Base-by-base conservation (phyloP, 2,888 invertebrate species). In the Copidosoma aretas region DNA sequence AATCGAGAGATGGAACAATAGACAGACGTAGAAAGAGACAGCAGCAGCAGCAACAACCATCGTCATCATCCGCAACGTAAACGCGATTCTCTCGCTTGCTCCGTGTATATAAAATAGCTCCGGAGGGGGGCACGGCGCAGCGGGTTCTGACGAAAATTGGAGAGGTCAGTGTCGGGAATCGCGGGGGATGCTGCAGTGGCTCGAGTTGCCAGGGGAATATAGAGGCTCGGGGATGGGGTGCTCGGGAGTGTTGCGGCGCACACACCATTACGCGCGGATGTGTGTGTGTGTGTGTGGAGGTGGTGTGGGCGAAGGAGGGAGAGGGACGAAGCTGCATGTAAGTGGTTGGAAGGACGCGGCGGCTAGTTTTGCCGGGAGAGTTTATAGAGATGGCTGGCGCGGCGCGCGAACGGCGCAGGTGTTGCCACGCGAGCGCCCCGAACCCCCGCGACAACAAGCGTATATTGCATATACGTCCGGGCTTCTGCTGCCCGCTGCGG, bases 151-250 rank as follows among this genome's bases (percentile, higher is more conserved):
- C 71, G 75, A 77, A 77, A 77, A 77, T 77, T 77, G 77, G 73
- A 72, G 75, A 77, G 77, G 77, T 77, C 77, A 77, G 77, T 77
- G 75, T 74, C 73, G 74, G 75, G 71, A 75, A 75, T 71, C 73
- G 72, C 69, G 74, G 73, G 72, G 67, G 67, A 73, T 64, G 56
- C 65, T 52, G 46, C 52, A n/a, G 52, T 8, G 15, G 8, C 43
- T 46, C 52, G 52, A 14, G 54, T 25, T 54, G n/a, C 25, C 54
- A 25, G 24, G 54, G 54, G 59, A 22, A 59, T 49, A 59, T 49
- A 24, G 25, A 25, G 43, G 43, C 43, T 46, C 12, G 43, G 43
- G 43, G 43, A 12, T 46, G 15, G 8, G 12, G 17, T 17, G 12
- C 43, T 2, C 43, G n/a, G n/a, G n/a, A n/a, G n/a, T n/a, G n/a